Evolutionary conservation across 2,888 invertebrate species (phyloP).

Genomic region (Sarcophaga caerulescens): DNA sequence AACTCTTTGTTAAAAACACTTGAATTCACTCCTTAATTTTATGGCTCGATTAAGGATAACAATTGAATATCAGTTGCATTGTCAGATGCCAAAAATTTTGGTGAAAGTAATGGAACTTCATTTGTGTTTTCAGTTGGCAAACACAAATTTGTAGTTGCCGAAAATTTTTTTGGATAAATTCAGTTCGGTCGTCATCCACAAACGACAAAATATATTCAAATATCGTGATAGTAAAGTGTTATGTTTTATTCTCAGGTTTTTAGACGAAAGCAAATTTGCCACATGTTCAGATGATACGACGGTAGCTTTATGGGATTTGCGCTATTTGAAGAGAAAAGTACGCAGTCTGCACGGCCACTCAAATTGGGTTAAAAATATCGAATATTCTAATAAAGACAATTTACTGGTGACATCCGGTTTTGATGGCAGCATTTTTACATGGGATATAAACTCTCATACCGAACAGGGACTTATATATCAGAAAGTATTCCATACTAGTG

Average conservation of each 20-base stretch:
- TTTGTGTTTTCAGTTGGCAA: too few relatives aligned
- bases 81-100: too few relatives aligned
- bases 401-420: slow-evolving; percentile 94
- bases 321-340: slow-evolving; percentile 89
- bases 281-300: slow-evolving; percentile 97
- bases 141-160: too few relatives aligned
- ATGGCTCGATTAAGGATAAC: too few relatives aligned
- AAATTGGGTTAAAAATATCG: slow-evolving; percentile 98
- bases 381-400: slow-evolving; percentile 92
- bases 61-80: too few relatives aligned
- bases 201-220: too few relatives aligned
- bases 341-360: slow-evolving; percentile 92
- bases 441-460: slow-evolving; percentile 94
- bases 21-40: too few relatives aligned
- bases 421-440: slow-evolving; percentile 95
- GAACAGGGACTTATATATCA: slow-evolving; percentile 89
- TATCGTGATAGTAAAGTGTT: neutral
- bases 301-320: slow-evolving; percentile 95
- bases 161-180: too few relatives aligned
- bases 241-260: slow-evolving; percentile 84
- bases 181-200: too few relatives aligned
- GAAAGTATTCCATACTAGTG: slow-evolving; percentile 92
- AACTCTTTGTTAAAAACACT: too few relatives aligned
- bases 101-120: too few relatives aligned
- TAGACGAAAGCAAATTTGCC: slow-evolving; percentile 93